These are phyloP conservation scores for Lycodopsis pacificus DNA, from an alignment of 2,797 vertebrate genomes.

Conservation along the genomic window DNA sequence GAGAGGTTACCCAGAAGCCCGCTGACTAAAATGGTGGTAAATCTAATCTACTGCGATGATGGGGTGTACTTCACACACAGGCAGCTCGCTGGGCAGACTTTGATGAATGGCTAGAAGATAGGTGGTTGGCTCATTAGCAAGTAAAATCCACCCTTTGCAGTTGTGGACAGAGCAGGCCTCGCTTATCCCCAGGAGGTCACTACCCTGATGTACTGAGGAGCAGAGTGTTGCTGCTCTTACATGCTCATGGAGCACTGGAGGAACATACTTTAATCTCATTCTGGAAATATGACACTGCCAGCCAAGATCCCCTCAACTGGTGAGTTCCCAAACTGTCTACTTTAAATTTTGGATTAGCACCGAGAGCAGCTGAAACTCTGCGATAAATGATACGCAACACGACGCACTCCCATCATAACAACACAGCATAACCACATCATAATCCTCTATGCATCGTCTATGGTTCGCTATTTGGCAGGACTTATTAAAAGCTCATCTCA, in stretches of 20 bases:
- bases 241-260: conserved; percentile 28
- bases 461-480: conserved; percentile 57
- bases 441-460: conserved; percentile 61
- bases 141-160: conserved; percentile 69
- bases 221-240: conserved; percentile 37
- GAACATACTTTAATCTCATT: conserved; percentile 55
- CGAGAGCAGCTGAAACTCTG: conserved; percentile 54
- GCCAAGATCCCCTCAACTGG: conserved; percentile 60
- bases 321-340: conserved; percentile 63
- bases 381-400: conserved; percentile 63
- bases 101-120: conserved; percentile 70
- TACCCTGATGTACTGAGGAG: conserved; percentile 19
- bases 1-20: conserved; percentile 30
- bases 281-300: conserved; percentile 60
- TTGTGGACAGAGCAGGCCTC: conserved; percentile 45
- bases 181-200: conserved; percentile 53
- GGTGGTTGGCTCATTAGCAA: conserved; percentile 74
- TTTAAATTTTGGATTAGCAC: conserved; percentile 49
- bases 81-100: conserved; percentile 50
- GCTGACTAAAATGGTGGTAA: conserved; percentile 39
- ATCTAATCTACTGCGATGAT: conserved; percentile 65
- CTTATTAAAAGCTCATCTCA: conserved; percentile 69
- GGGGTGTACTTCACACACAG: conserved; percentile 60
- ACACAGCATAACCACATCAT: conserved; percentile 67
- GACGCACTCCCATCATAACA: conserved; percentile 62